These are phyloP conservation scores for Ctenosaura bakeri DNA, from an alignment of 2,797 vertebrate genomes.

Conservation along the genomic window DNA sequence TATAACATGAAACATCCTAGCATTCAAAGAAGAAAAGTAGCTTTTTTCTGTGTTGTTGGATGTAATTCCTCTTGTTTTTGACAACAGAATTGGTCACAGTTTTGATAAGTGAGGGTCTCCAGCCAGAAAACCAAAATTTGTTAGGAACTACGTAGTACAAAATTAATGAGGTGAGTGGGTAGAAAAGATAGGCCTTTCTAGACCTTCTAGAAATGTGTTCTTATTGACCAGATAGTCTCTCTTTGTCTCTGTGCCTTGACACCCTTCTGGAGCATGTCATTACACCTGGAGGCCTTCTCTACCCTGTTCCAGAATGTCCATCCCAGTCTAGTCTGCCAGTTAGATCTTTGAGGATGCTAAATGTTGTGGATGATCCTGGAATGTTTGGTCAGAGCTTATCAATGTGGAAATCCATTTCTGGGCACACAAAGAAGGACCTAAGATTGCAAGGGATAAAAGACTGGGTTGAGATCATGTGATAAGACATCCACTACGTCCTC, in stretches of 20 bases:
- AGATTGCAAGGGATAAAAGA: too few species aligned
- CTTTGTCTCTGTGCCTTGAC: neutral
- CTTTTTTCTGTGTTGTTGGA: neutral
- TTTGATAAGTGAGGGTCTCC: neutral
- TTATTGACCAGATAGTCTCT: neutral
- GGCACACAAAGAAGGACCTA: neutral
- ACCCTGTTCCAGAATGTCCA: neutral
- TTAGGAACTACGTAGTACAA: neutral
- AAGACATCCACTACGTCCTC: neutral
- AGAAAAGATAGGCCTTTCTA: neutral
- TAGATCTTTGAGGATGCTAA: neutral
- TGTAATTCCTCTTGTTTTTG: neutral
- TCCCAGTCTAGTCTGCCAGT: too few species aligned
- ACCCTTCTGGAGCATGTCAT: neutral
- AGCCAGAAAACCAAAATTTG: neutral
- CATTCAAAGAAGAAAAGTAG: neutral
- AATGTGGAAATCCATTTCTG: neutral
- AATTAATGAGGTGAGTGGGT: neutral
- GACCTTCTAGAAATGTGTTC: neutral
- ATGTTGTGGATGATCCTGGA: neutral
- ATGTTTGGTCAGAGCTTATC: neutral
- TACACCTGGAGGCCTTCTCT: neutral
- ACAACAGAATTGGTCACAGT: neutral
- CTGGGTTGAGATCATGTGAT: neutral
- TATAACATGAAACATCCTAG: neutral